Evolutionary conservation across 2,797 vertebrate genomes (phyloP).

Genomic region (Clarias laeviceps): DNA sequence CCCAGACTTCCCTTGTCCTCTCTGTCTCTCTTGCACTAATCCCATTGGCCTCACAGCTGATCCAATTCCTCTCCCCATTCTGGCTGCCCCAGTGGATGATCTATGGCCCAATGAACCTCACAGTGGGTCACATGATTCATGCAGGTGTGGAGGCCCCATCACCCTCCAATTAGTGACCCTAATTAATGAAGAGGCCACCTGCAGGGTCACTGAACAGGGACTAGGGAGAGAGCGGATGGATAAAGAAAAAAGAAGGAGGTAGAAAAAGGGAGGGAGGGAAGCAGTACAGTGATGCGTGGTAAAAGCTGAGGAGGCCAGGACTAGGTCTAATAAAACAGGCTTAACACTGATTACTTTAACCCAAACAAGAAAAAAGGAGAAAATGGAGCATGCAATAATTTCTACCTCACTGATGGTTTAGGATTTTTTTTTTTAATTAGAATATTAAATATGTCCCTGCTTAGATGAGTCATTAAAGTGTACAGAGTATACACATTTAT

Average conservation of each 20-base stretch:
- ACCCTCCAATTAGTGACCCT: slow-evolving; percentile 90
- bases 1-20: slow-evolving; percentile 17
- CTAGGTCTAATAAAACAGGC: slow-evolving; percentile 28
- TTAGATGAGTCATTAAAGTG: slow-evolving; percentile 1
- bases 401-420: background rate
- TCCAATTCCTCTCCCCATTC: slow-evolving; percentile 28
- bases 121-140: slow-evolving; percentile 80
- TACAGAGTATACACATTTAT: background rate
- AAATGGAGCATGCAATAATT: slow-evolving; percentile 17
- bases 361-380: slow-evolving; percentile 38
- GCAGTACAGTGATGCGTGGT: slow-evolving; percentile 67
- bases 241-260: slow-evolving; percentile 57
- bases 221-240: slow-evolving; percentile 35
- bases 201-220: slow-evolving; percentile 78
- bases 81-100: slow-evolving; percentile 56
- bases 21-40: slow-evolving; percentile 45
- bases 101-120: slow-evolving; percentile 77
- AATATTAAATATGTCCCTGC: background rate
- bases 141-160: slow-evolving; percentile 87
- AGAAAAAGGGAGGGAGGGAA: slow-evolving; percentile 33
- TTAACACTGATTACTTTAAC: slow-evolving; percentile 30
- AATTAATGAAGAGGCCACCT: slow-evolving; percentile 79
- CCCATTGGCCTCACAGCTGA: slow-evolving; percentile 48
- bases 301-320: slow-evolving; percentile 62
- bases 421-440: background rate